Base-by-base conservation (phyloP, 2,113 vertebrate species). In the Syngnathus scovelli region DNA sequence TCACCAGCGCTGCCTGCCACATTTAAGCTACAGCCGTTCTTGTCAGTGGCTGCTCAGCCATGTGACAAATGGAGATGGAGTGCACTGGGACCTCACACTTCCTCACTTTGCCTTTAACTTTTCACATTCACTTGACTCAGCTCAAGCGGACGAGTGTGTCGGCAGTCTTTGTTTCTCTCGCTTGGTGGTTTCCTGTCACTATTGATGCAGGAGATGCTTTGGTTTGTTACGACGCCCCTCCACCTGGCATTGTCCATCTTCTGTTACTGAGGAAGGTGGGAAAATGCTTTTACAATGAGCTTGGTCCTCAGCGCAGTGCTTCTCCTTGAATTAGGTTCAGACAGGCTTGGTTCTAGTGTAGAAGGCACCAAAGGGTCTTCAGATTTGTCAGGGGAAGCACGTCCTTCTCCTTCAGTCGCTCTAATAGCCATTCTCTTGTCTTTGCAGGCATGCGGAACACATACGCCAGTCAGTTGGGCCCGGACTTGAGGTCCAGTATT, bases 381-480 rank as follows among this genome's bases (percentile, higher is more conserved):
- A 68, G 60, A 56, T 61, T 67, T 37, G 68, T n/a, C 39, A 21
- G 48, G 72, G 77, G 12, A 12, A 70, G 71, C 76, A 58, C 61
- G 55, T 77, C 68, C 61, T 68, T 68, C 61, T 59, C 16, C 66
- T 79, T 23, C 15, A 61, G 38, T 56, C 61, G 61, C 66, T 70
- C 69, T 63, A 66, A 70, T 69, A 64, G 6, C 44, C 43, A n/a
- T 12, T 51, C 15, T 38, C 23, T 33, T 65, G 13, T 37, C 11
- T 67, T 19, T 82, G 7, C 75, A 98, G 96, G 95, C 66, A 90
- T 97, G 46, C 89, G 95, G 83, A 93, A 93, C 21, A 96, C 96
- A 0, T 98, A 96, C 7, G 91, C 95, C 13, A 96, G 95, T 71
- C 95, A 94, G 43, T 90, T 95, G 27, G 95, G 93, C 10, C 94